Base-by-base conservation (phyloP, 2,113 vertebrate species). In the Macroglossus sobrinus region DNA sequence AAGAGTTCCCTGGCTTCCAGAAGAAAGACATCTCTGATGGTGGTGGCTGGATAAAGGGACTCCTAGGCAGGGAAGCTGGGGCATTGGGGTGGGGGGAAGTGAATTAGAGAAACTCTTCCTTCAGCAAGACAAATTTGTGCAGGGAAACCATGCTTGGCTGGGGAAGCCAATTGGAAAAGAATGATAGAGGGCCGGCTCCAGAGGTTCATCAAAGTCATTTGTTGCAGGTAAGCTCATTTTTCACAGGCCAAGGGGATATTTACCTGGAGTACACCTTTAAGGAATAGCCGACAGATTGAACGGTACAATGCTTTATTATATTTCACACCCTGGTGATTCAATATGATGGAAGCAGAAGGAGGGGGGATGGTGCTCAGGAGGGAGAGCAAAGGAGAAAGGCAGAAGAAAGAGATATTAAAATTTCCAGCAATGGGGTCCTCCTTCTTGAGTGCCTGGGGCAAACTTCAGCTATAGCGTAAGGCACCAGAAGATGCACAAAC, bases 131-230 rank as follows among this genome's bases (percentile, higher is more conserved):
- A 99, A 99, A 99, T 99, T 99, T 99, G 98, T 98, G 98, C 94
- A 12, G 98, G 95, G 98, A 98, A 98, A 97, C 98, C 98, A 97
- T 96, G 97, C 98, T 98, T 99, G 98, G 98, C 99, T 97, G 98
- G 98, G 99, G 99, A 99, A 99, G 98, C 99, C 99, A 99, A 99
- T 99, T 98, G 99, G 99, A 99, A 99, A 99, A 99, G 99, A 99
- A 99, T 99, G 99, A 99, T 99, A 99, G 99, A 98, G 98, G 98
- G 98, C 98, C 80, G 69, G 98, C 98, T 98, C 81, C 98, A 11
- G 98, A 99, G 99, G 99, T 99, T 99, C 99, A 99, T 99, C 99
- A 99, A 99, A 99, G 99, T 99, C 99, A 99, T 98, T 97, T 98
- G 95, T 98, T 97, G 98, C 98, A 98, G 98, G 98, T 99, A 98